phyloP scores from a whole-genome alignment of 2,888 invertebrate species.

The Cylindroiulus punctatus region DNA sequence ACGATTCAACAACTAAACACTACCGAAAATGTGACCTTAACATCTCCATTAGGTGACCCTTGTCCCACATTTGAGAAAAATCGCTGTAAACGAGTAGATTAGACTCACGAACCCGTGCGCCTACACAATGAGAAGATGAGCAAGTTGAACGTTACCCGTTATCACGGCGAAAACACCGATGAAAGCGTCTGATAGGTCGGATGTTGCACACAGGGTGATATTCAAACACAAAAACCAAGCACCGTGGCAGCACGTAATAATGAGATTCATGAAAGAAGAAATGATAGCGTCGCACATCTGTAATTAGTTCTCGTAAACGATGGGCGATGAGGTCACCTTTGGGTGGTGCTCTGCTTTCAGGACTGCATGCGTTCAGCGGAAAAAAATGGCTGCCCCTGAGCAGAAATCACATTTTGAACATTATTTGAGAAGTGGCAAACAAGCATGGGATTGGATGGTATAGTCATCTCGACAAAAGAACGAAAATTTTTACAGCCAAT shows the following conservation, averaged over 20 bases:
- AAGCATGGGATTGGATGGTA: too few relatives aligned
- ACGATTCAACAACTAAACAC: conserved; percentile 13
- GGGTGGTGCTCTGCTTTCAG: not conserved
- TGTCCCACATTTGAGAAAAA: conserved; percentile 32
- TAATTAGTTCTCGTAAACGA: not conserved
- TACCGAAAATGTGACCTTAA: conserved; percentile 31
- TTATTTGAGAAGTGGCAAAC: too few relatives aligned
- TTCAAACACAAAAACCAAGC: not conserved
- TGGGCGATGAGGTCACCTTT: not conserved
- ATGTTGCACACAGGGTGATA: not conserved
- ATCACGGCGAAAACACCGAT: not conserved
- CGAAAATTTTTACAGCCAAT: too few relatives aligned
- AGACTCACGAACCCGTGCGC: not conserved
- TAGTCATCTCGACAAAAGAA: too few relatives aligned
- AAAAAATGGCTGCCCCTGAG: not conserved
- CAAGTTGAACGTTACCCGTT: not conserved
- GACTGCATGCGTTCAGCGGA: not conserved
- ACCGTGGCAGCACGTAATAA: not conserved
- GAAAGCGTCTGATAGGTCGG: conserved; percentile 12
- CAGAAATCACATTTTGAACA: too few relatives aligned
- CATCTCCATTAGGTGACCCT: conserved; percentile 23
- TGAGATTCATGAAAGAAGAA: not conserved
- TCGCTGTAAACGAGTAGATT: not conserved
- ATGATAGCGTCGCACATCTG: not conserved
- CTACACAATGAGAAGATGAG: conserved; percentile 31